These are phyloP conservation scores for Erithacus rubecula DNA, from an alignment of 2,797 vertebrate species.

Conservation along the genomic window DNA sequence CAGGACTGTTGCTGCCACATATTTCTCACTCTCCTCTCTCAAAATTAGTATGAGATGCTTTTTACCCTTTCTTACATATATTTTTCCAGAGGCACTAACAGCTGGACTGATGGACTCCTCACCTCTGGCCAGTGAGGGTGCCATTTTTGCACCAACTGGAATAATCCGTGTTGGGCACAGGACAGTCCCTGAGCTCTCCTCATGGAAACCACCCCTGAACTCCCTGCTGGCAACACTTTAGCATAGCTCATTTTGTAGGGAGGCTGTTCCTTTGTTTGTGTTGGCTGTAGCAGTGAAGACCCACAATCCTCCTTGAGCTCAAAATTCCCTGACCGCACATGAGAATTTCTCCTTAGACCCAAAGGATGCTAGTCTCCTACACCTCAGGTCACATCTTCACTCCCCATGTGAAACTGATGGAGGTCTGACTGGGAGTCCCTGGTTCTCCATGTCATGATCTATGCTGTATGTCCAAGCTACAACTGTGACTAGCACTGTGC, in stretches of 20 bases:
- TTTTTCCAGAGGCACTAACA: background rate
- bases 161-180: fast-evolving
- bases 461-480: background rate
- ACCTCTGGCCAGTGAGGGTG: fast-evolving
- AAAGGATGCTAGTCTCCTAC: background rate
- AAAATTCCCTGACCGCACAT: background rate
- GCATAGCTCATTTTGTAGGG: background rate
- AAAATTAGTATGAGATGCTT: background rate
- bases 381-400: background rate
- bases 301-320: fast-evolving
- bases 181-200: background rate
- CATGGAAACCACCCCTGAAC: background rate
- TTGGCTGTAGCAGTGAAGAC: fast-evolving
- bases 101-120: background rate
- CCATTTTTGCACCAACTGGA: background rate
- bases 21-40: background rate
- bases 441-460: background rate
- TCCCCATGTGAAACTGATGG: fast-evolving
- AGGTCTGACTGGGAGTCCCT: background rate
- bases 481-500: fast-evolving
- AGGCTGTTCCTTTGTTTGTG: background rate
- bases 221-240: background rate
- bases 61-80: background rate
- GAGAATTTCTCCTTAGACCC: background rate
- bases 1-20: background rate